phyloP scores from a whole-genome alignment of 2,888 invertebrate species.

The Blastobasis lacticolella region DNA sequence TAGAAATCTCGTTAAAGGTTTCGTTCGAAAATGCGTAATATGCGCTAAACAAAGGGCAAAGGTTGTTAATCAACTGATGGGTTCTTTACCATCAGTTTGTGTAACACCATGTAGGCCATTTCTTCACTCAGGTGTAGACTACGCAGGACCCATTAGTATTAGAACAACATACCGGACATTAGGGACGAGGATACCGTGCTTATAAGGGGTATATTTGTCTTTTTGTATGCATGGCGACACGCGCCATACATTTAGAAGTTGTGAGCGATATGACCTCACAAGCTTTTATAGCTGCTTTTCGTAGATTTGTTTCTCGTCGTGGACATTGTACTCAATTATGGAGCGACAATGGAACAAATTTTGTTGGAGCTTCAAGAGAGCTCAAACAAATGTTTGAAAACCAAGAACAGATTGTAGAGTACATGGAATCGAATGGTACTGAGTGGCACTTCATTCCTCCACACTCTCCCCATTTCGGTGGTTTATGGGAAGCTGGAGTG shows the following conservation, averaged over 20 bases:
- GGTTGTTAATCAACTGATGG: constrained; percentile 5
- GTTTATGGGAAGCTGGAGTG: too few relatives aligned
- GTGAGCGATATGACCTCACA: constrained; percentile 3
- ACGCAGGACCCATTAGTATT: constrained; percentile 8
- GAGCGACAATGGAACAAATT: constrained; percentile 12
- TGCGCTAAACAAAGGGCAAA: neutral
- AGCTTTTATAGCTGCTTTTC: constrained; percentile 2
- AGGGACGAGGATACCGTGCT: constrained; percentile 6
- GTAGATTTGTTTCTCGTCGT: neutral
- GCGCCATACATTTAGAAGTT: constrained; percentile 7
- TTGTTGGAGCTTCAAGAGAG: constrained; percentile 6
- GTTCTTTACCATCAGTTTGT: constrained; percentile 1
- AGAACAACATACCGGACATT: constrained; percentile 1
- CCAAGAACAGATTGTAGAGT: neutral
- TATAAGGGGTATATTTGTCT: constrained; percentile 6
- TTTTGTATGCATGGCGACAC: constrained; percentile 3
- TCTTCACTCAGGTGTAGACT: constrained; percentile 3
- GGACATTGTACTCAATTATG: neutral
- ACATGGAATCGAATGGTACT: constrained; percentile 4
- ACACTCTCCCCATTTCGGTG: constrained; percentile 4
- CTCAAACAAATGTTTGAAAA: constrained; percentile 3
- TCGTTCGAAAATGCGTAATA: neutral
- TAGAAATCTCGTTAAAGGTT: neutral
- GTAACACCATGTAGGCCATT: constrained; percentile 4
- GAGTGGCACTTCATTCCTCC: constrained; percentile 6